A percentile compares a stretch with the other conserved stretches of the same genome.
These are phyloP conservation scores for Seriola dumerili DNA, from an alignment of 2,113 vertebrate genomes.

Conservation along the genomic window DNA sequence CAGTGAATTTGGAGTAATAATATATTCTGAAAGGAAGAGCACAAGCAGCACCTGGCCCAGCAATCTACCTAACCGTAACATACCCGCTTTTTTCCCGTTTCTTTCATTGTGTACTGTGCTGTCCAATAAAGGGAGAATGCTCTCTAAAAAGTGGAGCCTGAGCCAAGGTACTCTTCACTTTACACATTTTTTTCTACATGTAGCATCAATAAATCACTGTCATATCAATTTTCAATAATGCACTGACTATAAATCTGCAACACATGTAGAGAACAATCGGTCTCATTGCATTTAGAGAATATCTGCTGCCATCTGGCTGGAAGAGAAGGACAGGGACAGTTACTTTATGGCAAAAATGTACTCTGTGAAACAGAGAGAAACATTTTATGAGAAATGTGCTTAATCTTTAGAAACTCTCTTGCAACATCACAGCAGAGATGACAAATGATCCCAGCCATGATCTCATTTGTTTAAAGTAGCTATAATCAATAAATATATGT, in stretches of 20 bases:
- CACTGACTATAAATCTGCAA: background rate
- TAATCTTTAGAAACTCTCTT: background rate
- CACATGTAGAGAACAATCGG: background rate
- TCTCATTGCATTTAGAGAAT: background rate
- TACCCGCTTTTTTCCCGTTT: background rate
- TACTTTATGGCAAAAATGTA: background rate
- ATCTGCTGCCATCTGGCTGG: background rate
- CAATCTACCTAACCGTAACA: too few species aligned
- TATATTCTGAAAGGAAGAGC: background rate
- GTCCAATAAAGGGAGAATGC: too few species aligned
- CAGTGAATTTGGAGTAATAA: background rate
- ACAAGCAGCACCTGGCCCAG: background rate
- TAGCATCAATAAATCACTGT: background rate
- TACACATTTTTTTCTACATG: background rate
- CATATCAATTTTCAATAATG: background rate
- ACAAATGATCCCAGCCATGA: background rate
- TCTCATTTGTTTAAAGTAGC: background rate
- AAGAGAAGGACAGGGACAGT: background rate
- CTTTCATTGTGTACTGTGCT: constrained; percentile 5
- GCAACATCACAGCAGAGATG: background rate
- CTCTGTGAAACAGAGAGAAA: background rate
- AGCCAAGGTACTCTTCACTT: background rate
- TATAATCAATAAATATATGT: background rate
- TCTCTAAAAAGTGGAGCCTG: background rate
- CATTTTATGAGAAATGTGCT: background rate